phyloP scores from a whole-genome alignment of 1,140 invertebrate species.

The Marisa cornuarietis region DNA sequence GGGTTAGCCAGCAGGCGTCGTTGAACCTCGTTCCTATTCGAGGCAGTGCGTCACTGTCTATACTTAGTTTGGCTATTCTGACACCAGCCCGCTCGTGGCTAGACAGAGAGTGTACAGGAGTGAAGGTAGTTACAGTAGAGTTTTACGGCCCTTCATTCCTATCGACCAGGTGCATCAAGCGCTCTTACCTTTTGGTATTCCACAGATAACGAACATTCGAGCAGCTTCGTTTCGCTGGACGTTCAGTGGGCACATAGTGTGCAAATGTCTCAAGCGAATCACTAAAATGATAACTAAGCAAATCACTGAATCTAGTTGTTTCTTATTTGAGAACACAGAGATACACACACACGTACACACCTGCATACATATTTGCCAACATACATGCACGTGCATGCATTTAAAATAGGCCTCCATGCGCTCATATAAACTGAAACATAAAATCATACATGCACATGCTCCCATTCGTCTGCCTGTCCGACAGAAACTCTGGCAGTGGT shows the following conservation, averaged over 20 bases:
- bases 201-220: not conserved
- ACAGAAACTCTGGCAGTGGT: not conserved
- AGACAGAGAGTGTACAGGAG: not conserved
- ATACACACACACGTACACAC: slow-evolving; percentile 1
- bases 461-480: too few relatives aligned
- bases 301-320: not conserved
- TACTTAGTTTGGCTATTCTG: too few relatives aligned
- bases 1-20: too few relatives aligned
- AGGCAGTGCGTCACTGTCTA: too few relatives aligned
- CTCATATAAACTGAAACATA: not conserved
- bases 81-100: too few relatives aligned
- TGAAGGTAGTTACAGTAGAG: not conserved
- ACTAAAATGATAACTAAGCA: not conserved
- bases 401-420: not conserved
- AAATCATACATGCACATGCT: not conserved
- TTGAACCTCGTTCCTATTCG: too few relatives aligned
- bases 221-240: too few relatives aligned
- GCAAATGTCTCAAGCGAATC: not conserved
- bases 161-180: not conserved
- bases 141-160: not conserved
- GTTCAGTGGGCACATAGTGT: not conserved
- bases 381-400: not conserved
- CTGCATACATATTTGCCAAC: not conserved
- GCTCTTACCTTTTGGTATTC: not conserved
- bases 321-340: not conserved